These are phyloP conservation scores for Steinernema hermaphroditum DNA, from an alignment of 2,888 invertebrate species.

Conservation along the genomic window DNA sequence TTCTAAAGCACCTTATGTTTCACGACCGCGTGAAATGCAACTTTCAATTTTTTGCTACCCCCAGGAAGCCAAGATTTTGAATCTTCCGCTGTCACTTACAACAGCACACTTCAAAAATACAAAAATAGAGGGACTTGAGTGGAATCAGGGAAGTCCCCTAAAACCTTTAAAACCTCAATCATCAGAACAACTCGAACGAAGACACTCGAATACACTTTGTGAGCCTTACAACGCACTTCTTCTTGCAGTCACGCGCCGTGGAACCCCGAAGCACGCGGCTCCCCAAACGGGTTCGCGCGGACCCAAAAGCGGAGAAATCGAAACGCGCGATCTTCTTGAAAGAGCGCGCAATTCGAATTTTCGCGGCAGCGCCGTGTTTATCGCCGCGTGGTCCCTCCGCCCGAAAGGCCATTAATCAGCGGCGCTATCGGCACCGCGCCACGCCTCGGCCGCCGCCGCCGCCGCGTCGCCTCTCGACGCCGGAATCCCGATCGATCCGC, in stretches of 20 bases:
- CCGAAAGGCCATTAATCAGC: not conserved
- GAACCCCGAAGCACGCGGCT: not conserved
- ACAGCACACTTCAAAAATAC: no score
- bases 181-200: not conserved
- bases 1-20: no score
- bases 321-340: not conserved
- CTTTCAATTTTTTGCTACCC: no score
- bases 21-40: no score
- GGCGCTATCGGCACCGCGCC: not conserved
- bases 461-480: not conserved
- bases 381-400: not conserved
- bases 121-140: no score
- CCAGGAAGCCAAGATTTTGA: no score
- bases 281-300: not conserved
- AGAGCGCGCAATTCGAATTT: not conserved
- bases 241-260: not conserved
- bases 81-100: no score
- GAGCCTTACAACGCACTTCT: not conserved
- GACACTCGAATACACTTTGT: no score
- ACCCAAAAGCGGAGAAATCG: constrained; percentile 1
- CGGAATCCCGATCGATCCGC: not conserved
- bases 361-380: constrained; percentile 1
- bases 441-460: not conserved
- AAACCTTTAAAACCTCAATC: not conserved
- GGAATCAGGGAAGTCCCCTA: not conserved